Evolutionary conservation across 1,140 invertebrate species (phyloP).

Genomic region (Marisa cornuarietis): DNA sequence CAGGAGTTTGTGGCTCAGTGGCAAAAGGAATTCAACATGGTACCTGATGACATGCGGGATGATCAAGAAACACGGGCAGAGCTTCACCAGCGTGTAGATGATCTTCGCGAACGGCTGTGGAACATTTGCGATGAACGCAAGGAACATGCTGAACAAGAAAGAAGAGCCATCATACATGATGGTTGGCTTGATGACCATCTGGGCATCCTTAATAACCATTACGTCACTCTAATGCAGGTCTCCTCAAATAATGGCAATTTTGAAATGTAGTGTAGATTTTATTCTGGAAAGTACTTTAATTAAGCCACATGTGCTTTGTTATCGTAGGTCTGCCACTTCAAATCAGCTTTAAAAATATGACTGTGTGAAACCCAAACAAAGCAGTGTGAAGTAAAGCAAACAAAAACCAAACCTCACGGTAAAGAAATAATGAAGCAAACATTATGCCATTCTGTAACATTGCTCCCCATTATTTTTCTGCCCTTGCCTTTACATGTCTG

Average conservation of each 20-base stretch:
- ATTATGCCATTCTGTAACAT: too few species aligned
- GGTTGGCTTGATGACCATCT: conserved; percentile 66
- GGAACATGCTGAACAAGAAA: conserved; percentile 63
- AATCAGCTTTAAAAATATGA: too few species aligned
- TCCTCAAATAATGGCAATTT: not conserved
- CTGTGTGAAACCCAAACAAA: too few species aligned
- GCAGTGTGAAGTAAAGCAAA: too few species aligned
- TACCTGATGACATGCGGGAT: conserved; percentile 65
- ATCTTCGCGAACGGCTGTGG: conserved; percentile 64
- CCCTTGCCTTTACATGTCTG: too few species aligned
- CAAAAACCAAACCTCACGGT: too few species aligned
- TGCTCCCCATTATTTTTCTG: too few species aligned
- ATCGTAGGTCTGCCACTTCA: too few species aligned
- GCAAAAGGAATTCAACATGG: conserved; percentile 66
- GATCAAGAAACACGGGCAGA: conserved; percentile 65
- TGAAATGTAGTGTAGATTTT: too few species aligned
- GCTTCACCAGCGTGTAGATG: conserved; percentile 65
- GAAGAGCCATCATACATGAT: conserved; percentile 59
- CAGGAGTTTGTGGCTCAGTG: conserved; percentile 64
- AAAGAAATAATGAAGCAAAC: too few species aligned
- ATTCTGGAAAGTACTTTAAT: too few species aligned
- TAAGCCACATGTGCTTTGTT: too few species aligned
- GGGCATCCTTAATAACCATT: conserved; percentile 65
- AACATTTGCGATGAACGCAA: conserved; percentile 65
- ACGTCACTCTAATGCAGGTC: conserved; percentile 65